Percentiles rank a stretch among this genome's conserved stretches.
Conservation (phyloP, 2,888 invertebrate species). For the Argyresthia goedartella region DNA sequence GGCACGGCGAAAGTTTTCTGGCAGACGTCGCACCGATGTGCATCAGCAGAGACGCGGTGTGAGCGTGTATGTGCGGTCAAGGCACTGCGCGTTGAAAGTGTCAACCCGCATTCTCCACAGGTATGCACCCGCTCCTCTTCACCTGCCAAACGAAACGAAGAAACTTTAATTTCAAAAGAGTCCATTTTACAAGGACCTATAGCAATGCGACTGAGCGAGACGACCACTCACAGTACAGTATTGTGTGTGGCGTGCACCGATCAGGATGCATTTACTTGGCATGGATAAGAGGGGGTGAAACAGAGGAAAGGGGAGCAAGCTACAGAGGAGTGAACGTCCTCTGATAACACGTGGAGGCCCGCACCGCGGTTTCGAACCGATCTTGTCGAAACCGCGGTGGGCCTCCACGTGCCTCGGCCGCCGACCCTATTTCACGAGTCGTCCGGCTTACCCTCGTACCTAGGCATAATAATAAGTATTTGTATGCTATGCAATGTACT, state of each 20-base stretch:
- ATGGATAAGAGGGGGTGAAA: slow-evolving; percentile 12
- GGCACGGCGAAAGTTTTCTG: slow-evolving; percentile 93
- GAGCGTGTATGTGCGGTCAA: slow-evolving; percentile 78
- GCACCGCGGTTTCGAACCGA: slow-evolving; percentile 47
- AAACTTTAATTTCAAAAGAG: slow-evolving; percentile 22
- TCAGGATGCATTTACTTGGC: slow-evolving; percentile 43
- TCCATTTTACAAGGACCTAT: not conserved
- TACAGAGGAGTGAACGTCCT: slow-evolving; percentile 39
- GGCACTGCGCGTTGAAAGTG: slow-evolving; percentile 80
- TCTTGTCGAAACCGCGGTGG: slow-evolving; percentile 45
- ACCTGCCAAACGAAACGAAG: slow-evolving; percentile 49
- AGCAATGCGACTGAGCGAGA: slow-evolving; percentile 22
- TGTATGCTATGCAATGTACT: no score
- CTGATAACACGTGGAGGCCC: slow-evolving; percentile 60
- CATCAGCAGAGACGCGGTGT: slow-evolving; percentile 70
- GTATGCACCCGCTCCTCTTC: slow-evolving; percentile 61
- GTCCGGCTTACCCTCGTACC: slow-evolving; percentile 20
- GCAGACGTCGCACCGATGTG: slow-evolving; percentile 91
- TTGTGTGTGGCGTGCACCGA: slow-evolving; percentile 54
- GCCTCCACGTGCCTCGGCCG: slow-evolving; percentile 65
- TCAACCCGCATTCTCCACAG: slow-evolving; percentile 81
- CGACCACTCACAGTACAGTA: slow-evolving; percentile 54
- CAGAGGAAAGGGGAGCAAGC: slow-evolving; percentile 26
- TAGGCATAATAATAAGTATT: no score
- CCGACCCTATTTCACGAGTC: slow-evolving; percentile 42